Evolutionary conservation across 2,113 vertebrate genomes (phyloP), one percentile per base, ranked within the genome.

Genomic region (Lasiurus borealis): DNA sequence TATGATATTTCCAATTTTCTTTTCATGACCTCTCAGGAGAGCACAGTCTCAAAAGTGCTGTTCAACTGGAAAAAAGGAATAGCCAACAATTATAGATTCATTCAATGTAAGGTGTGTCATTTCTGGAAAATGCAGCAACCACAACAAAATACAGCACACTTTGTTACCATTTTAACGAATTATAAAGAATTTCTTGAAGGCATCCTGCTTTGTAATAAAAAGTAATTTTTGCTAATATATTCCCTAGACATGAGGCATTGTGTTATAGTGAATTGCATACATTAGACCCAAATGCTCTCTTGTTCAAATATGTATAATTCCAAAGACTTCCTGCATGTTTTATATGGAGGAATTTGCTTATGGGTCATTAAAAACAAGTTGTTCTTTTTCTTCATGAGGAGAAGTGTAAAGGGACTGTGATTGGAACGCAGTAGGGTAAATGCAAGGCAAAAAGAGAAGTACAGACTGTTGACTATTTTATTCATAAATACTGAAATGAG

Each of bases 1-100:
- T 91, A 85, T 88, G 54, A 93, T 97, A 97, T 96, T 96, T 97
- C 52, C 92, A 96, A 94, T 97, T 96, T 96, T 93, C 87, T 90
- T 97, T 96, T 96, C 91, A 94, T 13, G 23, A 88, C 81, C 90
- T 92, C 73, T 88, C 90, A 82, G 57, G 71, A 97, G 89, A 96
- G 90, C 44, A 76, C 14, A 92, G 62, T 96, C 93, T 97, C 95
- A 88, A 96, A 96, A 97, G 93, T 91, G 95, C 92, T 93, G 64
- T 96, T 96, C 88, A 84, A 34, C n/a, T 94, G 82, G 82, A 89
- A 95, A 96, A 96, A 95, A 94, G 84, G 93, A 96, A 91, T 84
- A 57, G 46, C 46, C 78, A 86, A 93, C 80, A 96, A 97, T 97
- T 96, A 96, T 69, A 90, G 87, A 94, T 95, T 97, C 75, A 93